Evolutionary conservation across 2,113 vertebrate species (phyloP).

Genomic region (Tragelaphus imberbis): DNA sequence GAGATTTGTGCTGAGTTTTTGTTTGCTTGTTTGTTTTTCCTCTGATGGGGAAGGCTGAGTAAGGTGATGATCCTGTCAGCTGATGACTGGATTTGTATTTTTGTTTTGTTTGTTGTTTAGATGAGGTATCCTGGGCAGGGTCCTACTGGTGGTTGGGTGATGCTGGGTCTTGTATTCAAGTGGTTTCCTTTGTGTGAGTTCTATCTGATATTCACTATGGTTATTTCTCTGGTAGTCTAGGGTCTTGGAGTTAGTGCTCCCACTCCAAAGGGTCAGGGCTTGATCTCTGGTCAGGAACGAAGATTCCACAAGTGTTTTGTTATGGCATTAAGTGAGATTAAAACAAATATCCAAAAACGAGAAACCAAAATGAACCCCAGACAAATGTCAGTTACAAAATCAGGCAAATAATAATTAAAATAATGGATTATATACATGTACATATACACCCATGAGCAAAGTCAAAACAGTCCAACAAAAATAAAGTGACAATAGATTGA

Average conservation of each 20-base stretch:
- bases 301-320: background rate
- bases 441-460: background rate
- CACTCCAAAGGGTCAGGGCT: background rate
- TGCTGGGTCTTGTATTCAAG: background rate
- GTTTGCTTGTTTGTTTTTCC: background rate
- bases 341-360: background rate
- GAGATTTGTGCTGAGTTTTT: background rate
- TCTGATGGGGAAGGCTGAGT: background rate
- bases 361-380: background rate
- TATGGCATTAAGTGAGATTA: background rate
- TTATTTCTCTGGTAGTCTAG: background rate
- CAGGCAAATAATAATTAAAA: background rate
- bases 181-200: background rate
- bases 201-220: accelerated
- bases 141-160: background rate
- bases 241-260: background rate
- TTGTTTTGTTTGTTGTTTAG: background rate
- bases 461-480: background rate
- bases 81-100: background rate
- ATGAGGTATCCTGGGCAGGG: background rate
- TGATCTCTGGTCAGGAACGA: background rate
- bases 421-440: background rate
- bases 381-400: background rate
- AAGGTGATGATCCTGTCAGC: background rate
- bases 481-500: background rate